Evolutionary conservation across 2,888 invertebrate species (phyloP).

Genomic region (Plebejus anna): DNA sequence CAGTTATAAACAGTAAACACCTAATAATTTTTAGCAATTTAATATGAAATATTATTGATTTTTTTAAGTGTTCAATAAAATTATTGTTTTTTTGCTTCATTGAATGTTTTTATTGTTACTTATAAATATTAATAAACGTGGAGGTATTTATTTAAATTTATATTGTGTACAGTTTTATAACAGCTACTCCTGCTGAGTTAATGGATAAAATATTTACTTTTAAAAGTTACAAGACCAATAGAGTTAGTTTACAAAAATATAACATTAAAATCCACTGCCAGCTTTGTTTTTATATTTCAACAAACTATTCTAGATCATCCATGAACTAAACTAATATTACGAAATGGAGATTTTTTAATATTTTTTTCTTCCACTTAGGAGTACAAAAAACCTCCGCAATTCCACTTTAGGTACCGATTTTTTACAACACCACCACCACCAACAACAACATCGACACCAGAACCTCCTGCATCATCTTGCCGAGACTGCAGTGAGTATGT

Average conservation of each 20-base stretch:
- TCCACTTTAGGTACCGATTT: neutral
- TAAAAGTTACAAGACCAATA: neutral
- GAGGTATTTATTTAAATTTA: neutral
- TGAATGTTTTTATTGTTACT: neutral
- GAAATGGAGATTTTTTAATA: neutral
- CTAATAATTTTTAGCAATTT: neutral
- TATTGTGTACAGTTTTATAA: neutral
- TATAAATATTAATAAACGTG: neutral
- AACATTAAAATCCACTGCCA: neutral
- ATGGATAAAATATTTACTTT: neutral
- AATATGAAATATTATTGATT: neutral
- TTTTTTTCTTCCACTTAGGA: neutral
- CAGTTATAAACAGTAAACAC: neutral
- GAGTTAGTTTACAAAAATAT: neutral
- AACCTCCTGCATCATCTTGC: conserved; percentile 40
- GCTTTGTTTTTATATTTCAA: no score
- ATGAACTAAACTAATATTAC: no score
- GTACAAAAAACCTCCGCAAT: neutral
- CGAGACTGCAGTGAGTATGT: conserved; percentile 58
- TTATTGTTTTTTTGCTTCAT: neutral
- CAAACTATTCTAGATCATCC: no score
- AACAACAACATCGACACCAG: neutral
- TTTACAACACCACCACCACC: neutral
- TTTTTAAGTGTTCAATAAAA: neutral
- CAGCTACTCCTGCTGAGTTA: neutral